A percentile compares a stretch with the other conserved stretches of the same genome.
phyloP scores from a whole-genome alignment of 2,888 invertebrate species.

The Meandrusa payeni region DNA sequence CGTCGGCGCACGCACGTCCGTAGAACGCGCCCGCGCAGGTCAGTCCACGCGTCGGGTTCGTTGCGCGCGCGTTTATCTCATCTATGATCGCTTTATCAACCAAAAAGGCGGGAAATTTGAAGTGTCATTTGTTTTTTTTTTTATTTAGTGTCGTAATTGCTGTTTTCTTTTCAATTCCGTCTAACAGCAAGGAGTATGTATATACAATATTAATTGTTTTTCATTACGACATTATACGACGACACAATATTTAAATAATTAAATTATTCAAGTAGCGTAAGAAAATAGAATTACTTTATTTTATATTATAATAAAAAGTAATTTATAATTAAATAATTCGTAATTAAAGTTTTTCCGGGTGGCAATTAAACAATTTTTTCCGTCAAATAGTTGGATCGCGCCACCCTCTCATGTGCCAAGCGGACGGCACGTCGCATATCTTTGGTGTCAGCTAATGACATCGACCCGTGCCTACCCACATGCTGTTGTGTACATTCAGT shows the following conservation, averaged over 20 bases:
- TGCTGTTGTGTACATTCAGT: conserved; percentile 37
- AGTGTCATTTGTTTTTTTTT: background rate
- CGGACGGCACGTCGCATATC: conserved; percentile 57
- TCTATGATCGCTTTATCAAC: conserved; percentile 32
- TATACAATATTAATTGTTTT: too few relatives aligned
- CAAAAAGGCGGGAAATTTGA: conserved; percentile 12
- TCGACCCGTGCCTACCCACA: conserved; percentile 66
- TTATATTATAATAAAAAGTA: too few relatives aligned
- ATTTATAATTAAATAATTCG: conserved; percentile 1
- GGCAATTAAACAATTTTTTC: conserved; percentile 54
- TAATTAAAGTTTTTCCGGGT: conserved; percentile 30
- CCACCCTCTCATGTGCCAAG: conserved; percentile 67
- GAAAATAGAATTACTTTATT: too few relatives aligned
- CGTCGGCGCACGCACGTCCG: conserved; percentile 48
- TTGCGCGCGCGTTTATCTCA: conserved; percentile 58
- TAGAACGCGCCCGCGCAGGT: conserved; percentile 54
- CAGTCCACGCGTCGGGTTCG: conserved; percentile 61
- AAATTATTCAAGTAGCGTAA: too few relatives aligned
- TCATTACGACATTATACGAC: too few relatives aligned
- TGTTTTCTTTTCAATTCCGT: too few relatives aligned
- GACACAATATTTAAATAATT: too few relatives aligned
- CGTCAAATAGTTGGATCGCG: conserved; percentile 44
- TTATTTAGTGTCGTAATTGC: background rate
- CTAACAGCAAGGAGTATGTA: too few relatives aligned
- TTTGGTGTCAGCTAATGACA: conserved; percentile 70